Conservation (phyloP, 2,113 vertebrate genomes). For the Dunckerocampus dactyliophorus region DNA sequence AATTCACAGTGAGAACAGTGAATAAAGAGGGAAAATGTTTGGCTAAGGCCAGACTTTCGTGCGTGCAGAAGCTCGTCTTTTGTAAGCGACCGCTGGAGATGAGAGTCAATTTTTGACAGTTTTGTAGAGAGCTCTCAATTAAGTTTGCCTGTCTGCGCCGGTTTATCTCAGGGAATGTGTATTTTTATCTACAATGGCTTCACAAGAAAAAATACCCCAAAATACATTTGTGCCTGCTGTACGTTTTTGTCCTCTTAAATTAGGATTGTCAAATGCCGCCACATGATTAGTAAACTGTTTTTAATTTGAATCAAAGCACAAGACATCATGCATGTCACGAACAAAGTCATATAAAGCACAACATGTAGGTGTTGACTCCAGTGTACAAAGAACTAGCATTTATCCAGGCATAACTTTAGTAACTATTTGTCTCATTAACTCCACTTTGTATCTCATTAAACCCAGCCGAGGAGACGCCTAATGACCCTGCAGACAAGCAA, state of each 20-base stretch:
- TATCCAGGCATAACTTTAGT: constrained; percentile 47
- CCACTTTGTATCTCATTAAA: constrained; percentile 67
- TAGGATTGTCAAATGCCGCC: neutral
- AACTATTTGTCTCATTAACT: constrained; percentile 69
- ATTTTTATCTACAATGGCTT: constrained; percentile 61
- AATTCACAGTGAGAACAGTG: constrained; percentile 49
- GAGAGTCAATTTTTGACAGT: constrained; percentile 68
- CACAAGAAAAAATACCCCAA: constrained; percentile 44
- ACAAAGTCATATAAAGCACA: constrained; percentile 22
- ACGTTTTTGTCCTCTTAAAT: neutral
- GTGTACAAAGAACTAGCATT: constrained; percentile 45
- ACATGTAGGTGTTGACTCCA: constrained; percentile 14
- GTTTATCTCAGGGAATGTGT: constrained; percentile 54
- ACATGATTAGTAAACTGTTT: neutral
- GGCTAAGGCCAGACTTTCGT: constrained; percentile 62
- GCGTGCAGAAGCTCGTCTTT: constrained; percentile 28
- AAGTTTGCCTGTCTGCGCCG: constrained; percentile 45
- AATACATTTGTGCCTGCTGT: neutral
- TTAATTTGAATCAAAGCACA: neutral
- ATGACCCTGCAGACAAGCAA: constrained; percentile 62
- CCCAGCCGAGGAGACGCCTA: constrained; percentile 55
- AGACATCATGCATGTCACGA: neutral
- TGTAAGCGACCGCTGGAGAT: constrained; percentile 49
- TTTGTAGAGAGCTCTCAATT: constrained; percentile 40
- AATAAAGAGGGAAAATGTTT: constrained; percentile 59